These are phyloP conservation scores for Tortrix viridana DNA, from an alignment of 2,888 invertebrate species.

Conservation along the genomic window DNA sequence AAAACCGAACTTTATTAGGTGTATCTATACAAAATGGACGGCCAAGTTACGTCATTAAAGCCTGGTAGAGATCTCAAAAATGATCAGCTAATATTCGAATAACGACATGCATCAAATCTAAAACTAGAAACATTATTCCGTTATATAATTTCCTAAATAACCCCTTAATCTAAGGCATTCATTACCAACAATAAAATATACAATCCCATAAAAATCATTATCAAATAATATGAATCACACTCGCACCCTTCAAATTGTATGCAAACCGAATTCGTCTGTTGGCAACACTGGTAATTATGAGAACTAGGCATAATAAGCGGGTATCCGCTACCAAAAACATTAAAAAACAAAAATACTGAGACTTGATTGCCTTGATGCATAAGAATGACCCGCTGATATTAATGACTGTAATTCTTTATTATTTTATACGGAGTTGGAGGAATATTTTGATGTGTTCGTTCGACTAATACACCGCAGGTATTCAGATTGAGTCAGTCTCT, in stretches of 20 bases:
- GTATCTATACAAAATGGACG: neutral
- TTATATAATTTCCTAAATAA: constrained; percentile 16
- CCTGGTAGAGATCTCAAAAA: too few relatives aligned
- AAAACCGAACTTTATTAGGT: neutral
- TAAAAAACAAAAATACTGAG: constrained; percentile 44
- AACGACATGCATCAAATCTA: too few relatives aligned
- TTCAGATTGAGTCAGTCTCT: too few relatives aligned
- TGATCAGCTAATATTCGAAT: too few relatives aligned
- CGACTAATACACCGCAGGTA: neutral
- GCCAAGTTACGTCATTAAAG: neutral
- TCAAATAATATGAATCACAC: constrained; percentile 32
- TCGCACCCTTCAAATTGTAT: constrained; percentile 38
- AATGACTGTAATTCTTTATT: constrained; percentile 55
- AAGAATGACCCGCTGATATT: constrained; percentile 51
- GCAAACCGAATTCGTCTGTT: constrained; percentile 40
- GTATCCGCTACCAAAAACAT: constrained; percentile 50
- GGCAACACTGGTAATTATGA: constrained; percentile 50
- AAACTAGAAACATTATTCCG: neutral
- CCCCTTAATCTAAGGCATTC: constrained; percentile 27
- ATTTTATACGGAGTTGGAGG: constrained; percentile 44
- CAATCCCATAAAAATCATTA: constrained; percentile 38
- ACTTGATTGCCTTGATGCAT: constrained; percentile 54
- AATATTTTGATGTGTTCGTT: constrained; percentile 20
- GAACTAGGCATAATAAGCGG: constrained; percentile 57
- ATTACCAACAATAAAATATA: constrained; percentile 37